Evolutionary conservation across 2,797 vertebrate species (phyloP).

Genomic region (Hemitrygon akajei): DNA sequence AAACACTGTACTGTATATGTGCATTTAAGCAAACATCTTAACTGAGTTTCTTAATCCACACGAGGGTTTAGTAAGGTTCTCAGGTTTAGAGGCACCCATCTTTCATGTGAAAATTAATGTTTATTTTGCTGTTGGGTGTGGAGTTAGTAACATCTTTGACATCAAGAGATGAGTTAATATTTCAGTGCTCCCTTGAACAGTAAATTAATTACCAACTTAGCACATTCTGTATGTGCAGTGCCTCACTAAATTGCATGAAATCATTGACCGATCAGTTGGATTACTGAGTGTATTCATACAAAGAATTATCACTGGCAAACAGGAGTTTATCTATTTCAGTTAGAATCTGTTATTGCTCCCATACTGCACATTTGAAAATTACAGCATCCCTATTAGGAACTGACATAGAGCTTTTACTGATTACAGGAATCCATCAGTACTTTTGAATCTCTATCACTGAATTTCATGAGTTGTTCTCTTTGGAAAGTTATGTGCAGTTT

Average conservation of each 20-base stretch:
- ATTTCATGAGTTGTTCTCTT: too few relatives aligned
- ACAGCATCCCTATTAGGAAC: background rate
- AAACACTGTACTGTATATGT: background rate
- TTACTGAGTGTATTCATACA: background rate
- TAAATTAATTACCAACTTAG: background rate
- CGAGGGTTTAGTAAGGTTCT: background rate
- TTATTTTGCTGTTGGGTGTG: background rate
- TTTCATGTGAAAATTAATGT: background rate
- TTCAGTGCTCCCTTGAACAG: background rate
- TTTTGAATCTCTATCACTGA: background rate
- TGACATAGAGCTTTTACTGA: background rate
- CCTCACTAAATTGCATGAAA: background rate
- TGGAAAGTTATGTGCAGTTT: background rate
- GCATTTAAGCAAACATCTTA: background rate
- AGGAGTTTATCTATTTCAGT: background rate
- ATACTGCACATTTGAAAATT: conserved; percentile 12
- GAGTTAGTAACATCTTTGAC: background rate
- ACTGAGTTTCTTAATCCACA: background rate
- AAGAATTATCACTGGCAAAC: background rate
- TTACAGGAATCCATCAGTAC: background rate
- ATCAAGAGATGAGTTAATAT: background rate
- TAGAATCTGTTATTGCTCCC: background rate
- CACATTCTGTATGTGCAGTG: background rate
- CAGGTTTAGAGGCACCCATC: background rate
- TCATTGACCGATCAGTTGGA: background rate